Conservation (phyloP, 2,797 vertebrate genomes). For the Melanotaenia nigrans region DNA sequence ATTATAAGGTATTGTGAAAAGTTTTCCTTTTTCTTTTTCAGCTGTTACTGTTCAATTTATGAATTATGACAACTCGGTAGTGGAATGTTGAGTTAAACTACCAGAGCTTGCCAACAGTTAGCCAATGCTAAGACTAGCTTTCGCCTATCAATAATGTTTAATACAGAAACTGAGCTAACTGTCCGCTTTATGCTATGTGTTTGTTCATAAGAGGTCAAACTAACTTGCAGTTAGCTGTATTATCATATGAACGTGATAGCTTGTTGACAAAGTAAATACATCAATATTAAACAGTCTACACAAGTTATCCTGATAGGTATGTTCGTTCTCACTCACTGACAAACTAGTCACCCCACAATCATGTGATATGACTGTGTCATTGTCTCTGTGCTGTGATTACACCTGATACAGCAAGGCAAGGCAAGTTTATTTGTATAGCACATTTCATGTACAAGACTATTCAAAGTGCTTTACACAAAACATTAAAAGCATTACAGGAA, state of each 20-base stretch:
- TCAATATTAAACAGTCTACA: not conserved
- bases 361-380: conserved; percentile 43
- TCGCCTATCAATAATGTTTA: not conserved
- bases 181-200: not conserved
- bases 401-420: not conserved
- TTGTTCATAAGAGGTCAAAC: not conserved
- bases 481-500: no score
- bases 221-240: not conserved
- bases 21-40: not conserved
- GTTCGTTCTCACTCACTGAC: not conserved
- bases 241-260: not conserved
- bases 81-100: not conserved
- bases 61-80: no score
- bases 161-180: not conserved
- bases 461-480: no score
- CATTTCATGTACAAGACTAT: no score
- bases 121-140: conserved; percentile 30
- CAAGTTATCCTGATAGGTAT: not conserved
- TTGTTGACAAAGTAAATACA: not conserved
- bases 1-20: conserved; percentile 69
- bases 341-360: conserved; percentile 8
- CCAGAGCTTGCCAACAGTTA: not conserved
- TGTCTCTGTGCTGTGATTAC: not conserved
- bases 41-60: not conserved
- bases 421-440: no score